Evolutionary conservation across 2,113 vertebrate species (phyloP).

Genomic region (Madoqua kirkii): DNA sequence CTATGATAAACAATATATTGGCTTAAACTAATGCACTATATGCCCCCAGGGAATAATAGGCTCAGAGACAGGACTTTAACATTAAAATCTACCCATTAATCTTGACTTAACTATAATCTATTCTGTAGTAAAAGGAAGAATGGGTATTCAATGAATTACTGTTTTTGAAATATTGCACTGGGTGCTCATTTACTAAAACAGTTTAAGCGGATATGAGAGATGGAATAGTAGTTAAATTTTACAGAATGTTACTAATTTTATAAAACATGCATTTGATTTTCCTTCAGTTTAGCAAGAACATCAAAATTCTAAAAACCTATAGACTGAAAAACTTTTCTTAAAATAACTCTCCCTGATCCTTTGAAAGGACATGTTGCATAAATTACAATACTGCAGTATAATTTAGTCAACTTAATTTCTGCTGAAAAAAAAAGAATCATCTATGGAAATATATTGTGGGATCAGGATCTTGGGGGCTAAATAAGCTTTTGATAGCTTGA

Average conservation of each 20-base stretch:
- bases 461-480: slow-evolving; percentile 27
- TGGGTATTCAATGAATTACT: slow-evolving; percentile 85
- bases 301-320: not conserved
- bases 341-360: not conserved
- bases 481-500: not conserved
- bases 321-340: slow-evolving; percentile 39
- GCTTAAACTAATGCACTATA: slow-evolving; percentile 90
- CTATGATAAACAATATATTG: slow-evolving; percentile 84
- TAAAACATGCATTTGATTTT: slow-evolving; percentile 43
- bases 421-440: slow-evolving; percentile 27
- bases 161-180: slow-evolving; percentile 80
- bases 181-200: slow-evolving; percentile 72
- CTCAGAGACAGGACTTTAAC: slow-evolving; percentile 85
- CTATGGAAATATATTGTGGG: slow-evolving; percentile 1
- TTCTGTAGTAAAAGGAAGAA: slow-evolving; percentile 82
- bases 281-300: slow-evolving; percentile 21
- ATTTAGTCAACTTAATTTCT: slow-evolving; percentile 42
- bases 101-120: slow-evolving; percentile 92
- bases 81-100: slow-evolving; percentile 91
- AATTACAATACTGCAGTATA: slow-evolving; percentile 26
- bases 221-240: slow-evolving; percentile 53
- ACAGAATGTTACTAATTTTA: slow-evolving; percentile 47
- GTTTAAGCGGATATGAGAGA: slow-evolving; percentile 66
- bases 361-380: not conserved
- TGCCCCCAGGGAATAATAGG: slow-evolving; percentile 83